Base-by-base conservation (phyloP, 2,113 vertebrate genomes). In the Dicerorhinus sumatrensis region DNA sequence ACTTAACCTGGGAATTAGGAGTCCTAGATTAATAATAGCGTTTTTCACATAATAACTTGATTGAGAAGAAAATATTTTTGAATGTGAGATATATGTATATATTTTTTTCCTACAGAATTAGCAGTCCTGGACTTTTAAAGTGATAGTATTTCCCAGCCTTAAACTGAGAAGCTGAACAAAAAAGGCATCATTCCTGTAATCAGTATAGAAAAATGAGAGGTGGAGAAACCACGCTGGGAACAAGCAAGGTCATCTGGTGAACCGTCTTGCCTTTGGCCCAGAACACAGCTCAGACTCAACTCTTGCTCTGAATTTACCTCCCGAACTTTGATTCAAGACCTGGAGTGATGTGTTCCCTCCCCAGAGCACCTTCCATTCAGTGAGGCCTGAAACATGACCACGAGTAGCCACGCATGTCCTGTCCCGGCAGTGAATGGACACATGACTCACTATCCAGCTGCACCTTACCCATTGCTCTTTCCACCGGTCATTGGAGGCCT, bases 401-500 rank as follows among this genome's bases (percentile, higher is more conserved):
- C 99, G 98, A 99, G 99, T 31, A 98, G 99, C 95, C 99, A 98
- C 97, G 96, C 99, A 73, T 99, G 99, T 98, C 99, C 99, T 1
- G 99, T 99, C 73, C 99, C 99, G 0, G 95, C 99, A 2, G 99
- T 99, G 87, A 99, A 99, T 91, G 99, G 99, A 99, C 99, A 99
- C 99, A 99, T 99, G 99, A 99, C 99, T 99, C 99, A 99, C 98
- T 99, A 99, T 84, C 99, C 99, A 29, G 98, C 99, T 0, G 98
- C 99, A 0, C 99, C 99, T 65, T 99, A 99, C 94, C 99, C 99
- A 0, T 99, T 99, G 80, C 99, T 99, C 76, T 99, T 99, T 96
- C 99, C 99, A 20, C 99, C 99, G 0, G 99, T 99, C 98, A 99
- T 99, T 65, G 98, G 99, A 97, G 99, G 99, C 73, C 99, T 99